Conservation (phyloP, 2,797 vertebrate genomes). For the Notamacropus eugenii region DNA sequence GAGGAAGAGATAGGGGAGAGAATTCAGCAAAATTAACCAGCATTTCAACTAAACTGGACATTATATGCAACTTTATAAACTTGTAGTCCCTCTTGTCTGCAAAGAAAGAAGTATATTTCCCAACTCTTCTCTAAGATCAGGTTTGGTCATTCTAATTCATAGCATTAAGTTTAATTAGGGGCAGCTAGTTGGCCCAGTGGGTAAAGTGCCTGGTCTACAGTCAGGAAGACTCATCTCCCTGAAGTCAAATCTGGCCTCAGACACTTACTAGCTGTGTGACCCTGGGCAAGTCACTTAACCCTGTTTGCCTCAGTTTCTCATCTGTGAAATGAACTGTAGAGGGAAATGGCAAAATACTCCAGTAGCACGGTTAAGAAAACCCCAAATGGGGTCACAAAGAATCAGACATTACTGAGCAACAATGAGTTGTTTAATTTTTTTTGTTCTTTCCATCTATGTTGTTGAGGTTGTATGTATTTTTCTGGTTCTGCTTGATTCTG, state of each 20-base stretch:
- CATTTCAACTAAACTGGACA: background rate
- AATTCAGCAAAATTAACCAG: background rate
- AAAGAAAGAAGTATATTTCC: background rate
- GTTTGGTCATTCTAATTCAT: background rate
- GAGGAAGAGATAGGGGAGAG: background rate
- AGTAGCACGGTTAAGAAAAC: background rate
- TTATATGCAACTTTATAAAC: background rate
- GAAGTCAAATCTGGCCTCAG: background rate
- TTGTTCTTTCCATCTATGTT: background rate
- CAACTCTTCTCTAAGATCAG: background rate
- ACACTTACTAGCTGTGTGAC: background rate
- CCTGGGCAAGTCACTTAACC: background rate
- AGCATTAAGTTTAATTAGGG: background rate
- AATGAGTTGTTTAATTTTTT: background rate
- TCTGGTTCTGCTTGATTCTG: background rate
- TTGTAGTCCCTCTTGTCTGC: background rate
- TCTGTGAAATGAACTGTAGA: background rate
- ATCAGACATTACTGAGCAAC: background rate
- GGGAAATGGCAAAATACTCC: background rate
- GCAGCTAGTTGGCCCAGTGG: background rate
- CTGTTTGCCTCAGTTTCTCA: background rate
- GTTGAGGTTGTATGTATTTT: background rate
- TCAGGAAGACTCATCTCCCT: background rate
- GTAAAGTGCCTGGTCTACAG: background rate
- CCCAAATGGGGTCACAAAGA: background rate